A percentile compares a stretch with the other conserved stretches of the same genome.
Conservation (phyloP, 2,888 invertebrate genomes). For the Tetranychus truncatus region DNA sequence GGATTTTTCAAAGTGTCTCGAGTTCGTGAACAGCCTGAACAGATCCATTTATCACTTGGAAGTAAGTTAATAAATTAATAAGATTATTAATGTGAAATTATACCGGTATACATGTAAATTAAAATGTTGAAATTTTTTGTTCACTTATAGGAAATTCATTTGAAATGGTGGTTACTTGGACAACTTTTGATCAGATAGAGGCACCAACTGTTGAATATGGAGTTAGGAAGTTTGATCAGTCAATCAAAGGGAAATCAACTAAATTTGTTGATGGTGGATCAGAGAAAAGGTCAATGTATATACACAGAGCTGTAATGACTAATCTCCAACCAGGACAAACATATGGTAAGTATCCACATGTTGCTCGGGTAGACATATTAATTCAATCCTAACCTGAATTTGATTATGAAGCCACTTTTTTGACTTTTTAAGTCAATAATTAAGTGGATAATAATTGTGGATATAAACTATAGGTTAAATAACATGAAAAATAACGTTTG, state of each 20-base stretch:
- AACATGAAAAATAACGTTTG: too few species aligned
- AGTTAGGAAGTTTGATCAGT: slow-evolving; percentile 10
- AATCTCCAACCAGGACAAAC: slow-evolving; percentile 21
- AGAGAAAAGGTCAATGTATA: slow-evolving; percentile 46
- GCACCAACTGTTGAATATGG: slow-evolving; percentile 27
- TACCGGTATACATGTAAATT: too few species aligned
- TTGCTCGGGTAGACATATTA: too few species aligned
- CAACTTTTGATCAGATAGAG: slow-evolving; percentile 27
- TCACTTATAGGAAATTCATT: slow-evolving; percentile 19
- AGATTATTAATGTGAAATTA: background rate
- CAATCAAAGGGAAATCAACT: slow-evolving; percentile 20
- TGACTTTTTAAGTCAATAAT: background rate
- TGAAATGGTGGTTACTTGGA: slow-evolving; percentile 30
- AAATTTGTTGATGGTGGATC: slow-evolving; percentile 55
- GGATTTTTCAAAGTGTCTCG: background rate
- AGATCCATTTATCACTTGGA: slow-evolving; percentile 27
- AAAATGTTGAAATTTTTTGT: background rate
- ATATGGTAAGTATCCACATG: slow-evolving; percentile 17
- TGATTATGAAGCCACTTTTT: slow-evolving; percentile 25
- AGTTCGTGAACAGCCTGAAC: slow-evolving; percentile 22
- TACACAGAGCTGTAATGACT: slow-evolving; percentile 50
- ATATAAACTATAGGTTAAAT: background rate
- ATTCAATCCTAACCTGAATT: too few species aligned
- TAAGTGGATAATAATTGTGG: background rate
- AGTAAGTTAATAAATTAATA: slow-evolving; percentile 20